Conservation (phyloP, 2,797 vertebrate genomes). For the Knipowitschia caucasica region DNA sequence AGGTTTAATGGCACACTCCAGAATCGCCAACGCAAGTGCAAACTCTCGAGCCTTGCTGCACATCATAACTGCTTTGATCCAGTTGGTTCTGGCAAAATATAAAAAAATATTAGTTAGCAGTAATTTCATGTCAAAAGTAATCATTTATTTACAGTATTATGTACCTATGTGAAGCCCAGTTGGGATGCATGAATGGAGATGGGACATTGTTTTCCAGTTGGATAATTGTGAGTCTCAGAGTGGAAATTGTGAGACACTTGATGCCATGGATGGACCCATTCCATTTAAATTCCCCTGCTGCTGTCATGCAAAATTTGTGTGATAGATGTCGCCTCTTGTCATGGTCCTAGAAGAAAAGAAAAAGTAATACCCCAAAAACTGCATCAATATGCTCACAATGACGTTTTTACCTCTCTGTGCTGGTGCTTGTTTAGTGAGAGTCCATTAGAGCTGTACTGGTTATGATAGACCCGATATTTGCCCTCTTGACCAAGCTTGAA, state of each 20-base stretch:
- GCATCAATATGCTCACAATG: not conserved
- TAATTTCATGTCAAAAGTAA: not conserved
- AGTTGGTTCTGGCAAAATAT: slow-evolving; percentile 84
- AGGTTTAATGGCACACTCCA: slow-evolving; percentile 98
- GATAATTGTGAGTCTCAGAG: slow-evolving; percentile 93
- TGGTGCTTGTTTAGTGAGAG: slow-evolving; percentile 97
- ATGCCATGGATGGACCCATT: slow-evolving; percentile 95
- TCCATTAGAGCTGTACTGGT: slow-evolving; percentile 93
- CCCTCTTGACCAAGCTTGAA: slow-evolving; percentile 97
- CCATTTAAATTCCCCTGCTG: slow-evolving; percentile 98
- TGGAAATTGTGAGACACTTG: slow-evolving; percentile 92
- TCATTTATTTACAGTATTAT: not conserved
- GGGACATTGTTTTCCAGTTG: slow-evolving; percentile 98
- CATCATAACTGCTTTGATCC: slow-evolving; percentile 99
- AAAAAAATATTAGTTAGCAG: not conserved
- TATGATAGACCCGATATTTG: slow-evolving; percentile 94
- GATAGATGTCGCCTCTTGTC: slow-evolving; percentile 96
- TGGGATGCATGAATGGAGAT: slow-evolving; percentile 95
- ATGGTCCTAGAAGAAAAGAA: slow-evolving; percentile 81
- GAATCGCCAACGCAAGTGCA: slow-evolving; percentile 92
- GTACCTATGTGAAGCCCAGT: slow-evolving; percentile 99
- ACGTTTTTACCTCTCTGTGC: slow-evolving; percentile 81
- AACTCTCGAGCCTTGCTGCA: slow-evolving; percentile 98
- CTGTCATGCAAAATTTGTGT: slow-evolving; percentile 96
- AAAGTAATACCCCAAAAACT: not conserved